Base-by-base conservation (phyloP, 2,113 vertebrate genomes). In the Callospermophilus lateralis region DNA sequence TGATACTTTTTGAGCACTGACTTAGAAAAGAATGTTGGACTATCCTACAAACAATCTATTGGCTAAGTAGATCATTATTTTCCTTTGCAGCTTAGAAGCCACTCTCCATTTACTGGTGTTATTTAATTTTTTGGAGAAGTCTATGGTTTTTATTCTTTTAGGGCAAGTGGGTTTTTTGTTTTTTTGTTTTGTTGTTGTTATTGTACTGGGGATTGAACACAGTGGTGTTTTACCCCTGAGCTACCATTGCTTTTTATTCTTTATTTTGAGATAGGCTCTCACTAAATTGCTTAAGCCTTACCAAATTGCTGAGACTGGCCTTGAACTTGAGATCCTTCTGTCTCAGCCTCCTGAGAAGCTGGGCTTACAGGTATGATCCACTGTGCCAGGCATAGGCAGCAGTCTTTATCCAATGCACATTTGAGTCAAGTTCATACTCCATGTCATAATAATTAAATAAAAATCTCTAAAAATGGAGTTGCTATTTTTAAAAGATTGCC, bases 81-180 rank as follows among this genome's bases (percentile, higher is more conserved):
- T 80, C 16, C 78, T 70, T 37, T 28, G 28, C 67, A 58, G 68
- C 17, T 32, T 93, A 55, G 55, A 83, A 92, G 55, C 28, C 73
- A 61, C 30, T 83, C 74, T 93, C 80, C 39, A n/a, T n/a, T 90
- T 89, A 89, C 22, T 37, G 48, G n/a, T 93, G 67, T 42, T 93
- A 0, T 78, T 94, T 89, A 42, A n/a, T 91, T 97, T 68, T 84
- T 72, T 85, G n/a, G 84, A 74, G 67, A 45, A 78, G 80, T 53
- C 53, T 34, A 34, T 58, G 79, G 6, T 58, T 90, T 93, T 58
- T 58, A 84, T 65, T 80, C 22, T 51, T 39, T 77, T 72, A 24
- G 73, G 76, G 32, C 30, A 70, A 45, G 28, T 77, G 74, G 20
- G 24, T 0, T 58, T 28, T 61, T 61, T 1, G 22, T 10, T 10